A percentile compares a stretch with the other conserved stretches of the same genome.
These are phyloP conservation scores for Uromys caudimaculatus DNA, from an alignment of 2,797 vertebrate genomes.

Conservation along the genomic window DNA sequence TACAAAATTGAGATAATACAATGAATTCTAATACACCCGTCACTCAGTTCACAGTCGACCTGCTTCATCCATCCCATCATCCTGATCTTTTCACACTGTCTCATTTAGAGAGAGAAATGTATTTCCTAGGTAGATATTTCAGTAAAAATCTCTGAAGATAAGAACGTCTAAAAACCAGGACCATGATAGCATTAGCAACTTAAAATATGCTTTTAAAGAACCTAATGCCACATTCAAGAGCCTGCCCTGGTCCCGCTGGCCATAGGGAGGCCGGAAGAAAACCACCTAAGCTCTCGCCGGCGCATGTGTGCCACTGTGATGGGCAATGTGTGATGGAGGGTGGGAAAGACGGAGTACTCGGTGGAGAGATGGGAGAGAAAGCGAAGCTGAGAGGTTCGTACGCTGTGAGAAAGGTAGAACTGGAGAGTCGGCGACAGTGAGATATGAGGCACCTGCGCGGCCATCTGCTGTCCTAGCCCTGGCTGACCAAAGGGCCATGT, in stretches of 20 bases:
- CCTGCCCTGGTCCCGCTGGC: not conserved
- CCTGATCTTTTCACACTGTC: not conserved
- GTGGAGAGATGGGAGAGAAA: no score
- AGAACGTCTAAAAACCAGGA: conserved; percentile 32
- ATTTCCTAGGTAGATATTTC: conserved; percentile 1
- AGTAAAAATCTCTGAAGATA: conserved; percentile 17
- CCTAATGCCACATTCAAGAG: not conserved
- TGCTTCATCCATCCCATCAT: not conserved
- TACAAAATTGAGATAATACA: not conserved
- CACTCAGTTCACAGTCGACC: not conserved
- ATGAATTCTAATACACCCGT: not conserved
- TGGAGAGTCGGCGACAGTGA: no score
- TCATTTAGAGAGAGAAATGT: not conserved
- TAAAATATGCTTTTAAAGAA: not conserved
- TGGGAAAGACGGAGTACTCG: not conserved
- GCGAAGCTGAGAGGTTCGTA: no score
- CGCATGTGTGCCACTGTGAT: not conserved
- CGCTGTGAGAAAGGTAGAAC: no score
- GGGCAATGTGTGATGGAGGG: not conserved
- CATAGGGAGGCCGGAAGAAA: not conserved
- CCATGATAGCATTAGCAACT: not conserved
- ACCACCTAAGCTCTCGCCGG: not conserved
- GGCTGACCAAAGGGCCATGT: not conserved
- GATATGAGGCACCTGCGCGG: no score
- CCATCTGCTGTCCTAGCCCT: not conserved